Evolutionary conservation across 2,888 invertebrate species (phyloP).

Genomic region (Polylopha cassiicola): DNA sequence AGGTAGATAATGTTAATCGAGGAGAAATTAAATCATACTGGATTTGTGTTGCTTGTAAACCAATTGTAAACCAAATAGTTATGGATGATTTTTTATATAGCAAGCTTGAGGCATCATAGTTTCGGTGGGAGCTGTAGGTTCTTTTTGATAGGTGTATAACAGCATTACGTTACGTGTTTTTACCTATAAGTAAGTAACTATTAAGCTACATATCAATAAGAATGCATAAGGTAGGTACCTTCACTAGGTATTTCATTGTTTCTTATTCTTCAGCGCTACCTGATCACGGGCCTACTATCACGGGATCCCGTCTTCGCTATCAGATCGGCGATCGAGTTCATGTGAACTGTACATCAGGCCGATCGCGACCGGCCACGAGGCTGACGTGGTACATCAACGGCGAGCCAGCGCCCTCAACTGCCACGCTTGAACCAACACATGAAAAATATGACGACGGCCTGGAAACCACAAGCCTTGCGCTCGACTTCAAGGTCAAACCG

Average conservation of each 20-base stretch:
- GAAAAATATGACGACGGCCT: constrained; percentile 79
- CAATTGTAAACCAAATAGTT: too few species aligned
- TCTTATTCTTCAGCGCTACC: constrained; percentile 81
- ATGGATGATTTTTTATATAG: too few species aligned
- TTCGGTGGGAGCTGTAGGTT: too few species aligned
- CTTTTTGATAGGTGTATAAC: too few species aligned
- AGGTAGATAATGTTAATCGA: too few species aligned
- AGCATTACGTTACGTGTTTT: too few species aligned
- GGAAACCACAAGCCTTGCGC: constrained; percentile 85
- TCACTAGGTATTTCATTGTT: background rate
- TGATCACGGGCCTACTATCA: constrained; percentile 88
- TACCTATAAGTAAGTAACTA: too few species aligned
- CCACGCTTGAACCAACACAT: constrained; percentile 69
- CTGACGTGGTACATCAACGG: constrained; percentile 93
- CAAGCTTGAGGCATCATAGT: too few species aligned
- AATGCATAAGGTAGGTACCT: background rate
- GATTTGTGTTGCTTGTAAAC: too few species aligned
- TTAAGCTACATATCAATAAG: too few species aligned
- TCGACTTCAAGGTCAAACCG: constrained; percentile 87
- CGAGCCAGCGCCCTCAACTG: constrained; percentile 79
- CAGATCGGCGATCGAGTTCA: constrained; percentile 88
- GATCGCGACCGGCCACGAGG: constrained; percentile 88
- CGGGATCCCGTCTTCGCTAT: constrained; percentile 87
- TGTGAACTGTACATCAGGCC: constrained; percentile 90
- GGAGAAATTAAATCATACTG: too few species aligned